Conservation (phyloP, 2,888 invertebrate genomes). For the Tetranychus piercei region DNA sequence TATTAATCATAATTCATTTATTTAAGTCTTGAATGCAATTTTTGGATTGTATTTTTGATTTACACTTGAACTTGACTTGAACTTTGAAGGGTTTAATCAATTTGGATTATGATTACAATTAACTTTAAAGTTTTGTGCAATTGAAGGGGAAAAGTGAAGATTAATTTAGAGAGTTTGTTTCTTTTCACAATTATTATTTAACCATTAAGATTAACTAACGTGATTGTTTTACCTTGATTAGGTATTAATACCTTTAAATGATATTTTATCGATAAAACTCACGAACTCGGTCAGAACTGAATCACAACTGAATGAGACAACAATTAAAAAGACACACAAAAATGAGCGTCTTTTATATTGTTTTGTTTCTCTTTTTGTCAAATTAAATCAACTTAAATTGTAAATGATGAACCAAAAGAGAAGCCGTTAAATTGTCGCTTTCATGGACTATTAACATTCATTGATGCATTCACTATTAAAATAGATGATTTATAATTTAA, state of each 20-base stretch:
- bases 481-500: not conserved
- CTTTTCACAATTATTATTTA: not conserved
- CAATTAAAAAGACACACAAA: not conserved
- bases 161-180: too few species aligned
- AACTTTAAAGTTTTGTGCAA: too few species aligned
- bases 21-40: too few species aligned
- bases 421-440: not conserved
- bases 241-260: not conserved
- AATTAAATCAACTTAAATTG: not conserved
- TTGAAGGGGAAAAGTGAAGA: too few species aligned
- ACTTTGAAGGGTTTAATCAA: too few species aligned
- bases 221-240: not conserved
- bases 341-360: too few species aligned
- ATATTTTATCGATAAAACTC: not conserved
- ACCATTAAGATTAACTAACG: not conserved
- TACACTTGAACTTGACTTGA: too few species aligned
- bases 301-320: not conserved
- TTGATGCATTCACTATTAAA: not conserved
- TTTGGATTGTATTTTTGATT: too few species aligned
- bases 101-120: too few species aligned
- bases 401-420: not conserved
- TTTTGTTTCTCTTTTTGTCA: not conserved
- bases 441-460: not conserved
- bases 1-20: too few species aligned
- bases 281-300: not conserved